Evolutionary conservation across 2,797 vertebrate genomes (phyloP).

Genomic region (Clarias pachynema): DNA sequence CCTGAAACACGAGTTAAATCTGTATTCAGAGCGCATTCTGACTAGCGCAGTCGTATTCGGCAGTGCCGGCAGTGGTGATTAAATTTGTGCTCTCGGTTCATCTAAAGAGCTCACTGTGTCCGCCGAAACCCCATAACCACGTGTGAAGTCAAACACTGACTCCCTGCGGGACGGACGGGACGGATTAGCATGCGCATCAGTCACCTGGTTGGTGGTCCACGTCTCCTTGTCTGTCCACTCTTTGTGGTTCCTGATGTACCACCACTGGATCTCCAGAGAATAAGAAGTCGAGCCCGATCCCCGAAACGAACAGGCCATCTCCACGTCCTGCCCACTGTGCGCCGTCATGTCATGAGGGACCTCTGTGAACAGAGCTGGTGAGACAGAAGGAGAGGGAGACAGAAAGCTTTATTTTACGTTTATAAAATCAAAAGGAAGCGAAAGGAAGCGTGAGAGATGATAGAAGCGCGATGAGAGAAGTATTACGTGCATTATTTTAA

Average conservation of each 20-base stretch:
- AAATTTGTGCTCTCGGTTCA: neutral
- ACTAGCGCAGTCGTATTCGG: neutral
- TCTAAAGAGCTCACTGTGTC: neutral
- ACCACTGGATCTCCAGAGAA: slow-evolving; percentile 98
- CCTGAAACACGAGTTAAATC: neutral
- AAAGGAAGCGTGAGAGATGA: neutral
- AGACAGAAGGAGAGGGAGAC: slow-evolving; percentile 41
- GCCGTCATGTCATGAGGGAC: slow-evolving; percentile 88
- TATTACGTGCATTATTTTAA: neutral
- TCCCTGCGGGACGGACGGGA: neutral
- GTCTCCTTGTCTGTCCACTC: slow-evolving; percentile 84
- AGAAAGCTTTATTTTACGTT: slow-evolving; percentile 1
- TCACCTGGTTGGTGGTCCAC: slow-evolving; percentile 84
- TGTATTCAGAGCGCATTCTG: neutral
- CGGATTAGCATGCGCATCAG: neutral
- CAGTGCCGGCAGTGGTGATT: neutral
- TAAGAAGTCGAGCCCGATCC: slow-evolving; percentile 89
- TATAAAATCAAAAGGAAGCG: neutral
- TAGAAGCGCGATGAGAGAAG: neutral
- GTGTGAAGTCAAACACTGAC: neutral
- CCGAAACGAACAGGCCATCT: slow-evolving; percentile 96
- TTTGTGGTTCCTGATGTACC: slow-evolving; percentile 88
- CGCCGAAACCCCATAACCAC: neutral
- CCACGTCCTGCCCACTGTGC: slow-evolving; percentile 88
- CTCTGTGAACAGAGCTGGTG: slow-evolving; percentile 91